These are phyloP conservation scores for Ictalurus punctatus DNA, from an alignment of 2,113 vertebrate genomes.

Conservation along the genomic window DNA sequence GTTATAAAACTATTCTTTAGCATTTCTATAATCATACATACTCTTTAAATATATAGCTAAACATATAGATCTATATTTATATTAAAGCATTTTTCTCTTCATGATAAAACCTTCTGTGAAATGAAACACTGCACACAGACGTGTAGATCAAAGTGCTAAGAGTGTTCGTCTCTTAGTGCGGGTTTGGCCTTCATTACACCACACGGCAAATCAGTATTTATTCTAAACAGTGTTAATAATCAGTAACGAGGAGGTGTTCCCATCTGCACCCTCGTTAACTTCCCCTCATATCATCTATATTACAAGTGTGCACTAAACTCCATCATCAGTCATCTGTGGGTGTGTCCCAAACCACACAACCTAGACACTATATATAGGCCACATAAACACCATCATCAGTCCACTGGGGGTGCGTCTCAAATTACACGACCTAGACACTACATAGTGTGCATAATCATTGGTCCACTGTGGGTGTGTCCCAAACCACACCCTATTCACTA, in stretches of 20 bases:
- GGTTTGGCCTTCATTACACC: conserved; percentile 37
- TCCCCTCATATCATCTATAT: background rate
- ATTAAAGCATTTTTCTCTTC: background rate
- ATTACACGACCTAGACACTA: background rate
- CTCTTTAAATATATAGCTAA: conserved; percentile 30
- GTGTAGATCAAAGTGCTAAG: conserved; percentile 39
- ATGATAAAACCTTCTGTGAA: background rate
- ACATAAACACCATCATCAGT: background rate
- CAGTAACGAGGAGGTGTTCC: background rate
- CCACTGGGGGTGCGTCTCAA: background rate
- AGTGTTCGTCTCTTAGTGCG: conserved; percentile 33
- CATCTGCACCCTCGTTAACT: background rate
- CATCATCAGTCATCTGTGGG: background rate
- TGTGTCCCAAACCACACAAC: background rate
- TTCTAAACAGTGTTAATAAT: background rate
- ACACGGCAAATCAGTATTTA: background rate
- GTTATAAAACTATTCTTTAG: conserved; percentile 10
- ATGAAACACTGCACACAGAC: conserved; percentile 43
- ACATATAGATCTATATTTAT: conserved; percentile 17
- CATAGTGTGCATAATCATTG: no score
- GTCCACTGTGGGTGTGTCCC: background rate
- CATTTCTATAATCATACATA: conserved; percentile 17
- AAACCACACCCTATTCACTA: background rate
- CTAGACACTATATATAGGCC: background rate
- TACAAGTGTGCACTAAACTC: background rate